A percentile compares a stretch with the other conserved stretches of the same genome.
These are phyloP conservation scores for Aricia artaxerxes DNA, from an alignment of 2,888 invertebrate species.

Conservation along the genomic window DNA sequence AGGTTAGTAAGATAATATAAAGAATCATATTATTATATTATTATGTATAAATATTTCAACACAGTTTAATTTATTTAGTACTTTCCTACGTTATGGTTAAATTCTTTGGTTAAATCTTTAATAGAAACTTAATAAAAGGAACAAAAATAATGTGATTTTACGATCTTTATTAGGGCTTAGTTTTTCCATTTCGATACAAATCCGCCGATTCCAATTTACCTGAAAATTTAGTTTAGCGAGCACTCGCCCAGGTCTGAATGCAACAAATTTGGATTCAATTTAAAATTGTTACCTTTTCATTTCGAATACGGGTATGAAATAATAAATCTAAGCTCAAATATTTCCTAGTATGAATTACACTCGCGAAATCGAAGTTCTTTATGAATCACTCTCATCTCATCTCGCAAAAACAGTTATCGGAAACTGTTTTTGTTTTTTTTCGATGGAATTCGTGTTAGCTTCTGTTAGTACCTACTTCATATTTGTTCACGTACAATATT, in stretches of 20 bases:
- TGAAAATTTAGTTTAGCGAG: constrained; percentile 6
- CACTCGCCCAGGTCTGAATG: constrained; percentile 1
- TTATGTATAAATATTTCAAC: too few relatives aligned
- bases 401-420: neutral
- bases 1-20: too few relatives aligned
- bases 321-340: constrained; percentile 13
- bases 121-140: neutral
- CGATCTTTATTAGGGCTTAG: neutral
- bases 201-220: neutral
- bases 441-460: neutral
- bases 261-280: constrained; percentile 21
- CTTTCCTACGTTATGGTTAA: too few relatives aligned
- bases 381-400: constrained; percentile 6
- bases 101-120: too few relatives aligned
- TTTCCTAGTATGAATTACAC: neutral
- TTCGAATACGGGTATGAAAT: constrained; percentile 18
- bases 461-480: neutral
- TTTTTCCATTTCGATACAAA: constrained; percentile 1
- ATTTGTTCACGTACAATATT: neutral
- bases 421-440: neutral
- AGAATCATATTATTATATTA: too few relatives aligned
- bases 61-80: too few relatives aligned
- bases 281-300: constrained; percentile 11
- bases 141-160: neutral
- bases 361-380: neutral